phyloP scores from a whole-genome alignment of 1,140 invertebrate species.

The Arctopsyche grandis region DNA sequence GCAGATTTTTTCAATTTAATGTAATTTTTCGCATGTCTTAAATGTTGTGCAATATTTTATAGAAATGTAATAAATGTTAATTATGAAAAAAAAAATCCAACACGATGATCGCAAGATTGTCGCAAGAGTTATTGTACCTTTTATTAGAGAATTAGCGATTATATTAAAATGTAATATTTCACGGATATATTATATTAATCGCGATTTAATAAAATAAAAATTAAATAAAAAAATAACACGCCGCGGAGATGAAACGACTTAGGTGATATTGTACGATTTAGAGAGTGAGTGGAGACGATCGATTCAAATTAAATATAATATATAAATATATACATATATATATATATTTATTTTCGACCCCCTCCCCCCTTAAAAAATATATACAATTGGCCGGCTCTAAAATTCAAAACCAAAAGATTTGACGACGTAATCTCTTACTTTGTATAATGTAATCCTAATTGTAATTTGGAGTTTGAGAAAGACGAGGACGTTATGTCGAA shows the following conservation, averaged over 20 bases:
- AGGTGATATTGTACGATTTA: constrained; percentile 23
- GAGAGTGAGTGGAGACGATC: background rate
- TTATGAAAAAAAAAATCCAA: constrained; percentile 22
- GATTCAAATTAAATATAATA: background rate
- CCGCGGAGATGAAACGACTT: constrained; percentile 19
- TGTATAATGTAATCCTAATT: too few relatives aligned
- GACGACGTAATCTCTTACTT: too few relatives aligned
- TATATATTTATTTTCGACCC: constrained; percentile 21
- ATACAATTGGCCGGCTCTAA: background rate
- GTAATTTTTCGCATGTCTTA: constrained; percentile 33
- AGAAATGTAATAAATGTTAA: constrained; percentile 46
- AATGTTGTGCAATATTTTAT: constrained; percentile 52
- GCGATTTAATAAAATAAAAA: constrained; percentile 9
- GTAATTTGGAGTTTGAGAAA: constrained; percentile 1
- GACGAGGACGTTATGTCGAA: constrained; percentile 40
- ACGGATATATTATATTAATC: background rate
- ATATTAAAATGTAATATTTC: background rate
- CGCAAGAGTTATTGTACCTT: constrained; percentile 54
- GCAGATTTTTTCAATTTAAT: too few relatives aligned
- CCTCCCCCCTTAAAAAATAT: constrained; percentile 21
- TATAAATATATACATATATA: constrained; percentile 31
- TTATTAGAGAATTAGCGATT: constrained; percentile 49
- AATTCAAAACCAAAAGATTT: too few relatives aligned
- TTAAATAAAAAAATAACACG: background rate
- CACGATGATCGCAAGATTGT: constrained; percentile 26